Percentiles rank a stretch among this genome's conserved stretches.
phyloP scores from a whole-genome alignment of 2,113 vertebrate genomes.

The Perca fluviatilis region DNA sequence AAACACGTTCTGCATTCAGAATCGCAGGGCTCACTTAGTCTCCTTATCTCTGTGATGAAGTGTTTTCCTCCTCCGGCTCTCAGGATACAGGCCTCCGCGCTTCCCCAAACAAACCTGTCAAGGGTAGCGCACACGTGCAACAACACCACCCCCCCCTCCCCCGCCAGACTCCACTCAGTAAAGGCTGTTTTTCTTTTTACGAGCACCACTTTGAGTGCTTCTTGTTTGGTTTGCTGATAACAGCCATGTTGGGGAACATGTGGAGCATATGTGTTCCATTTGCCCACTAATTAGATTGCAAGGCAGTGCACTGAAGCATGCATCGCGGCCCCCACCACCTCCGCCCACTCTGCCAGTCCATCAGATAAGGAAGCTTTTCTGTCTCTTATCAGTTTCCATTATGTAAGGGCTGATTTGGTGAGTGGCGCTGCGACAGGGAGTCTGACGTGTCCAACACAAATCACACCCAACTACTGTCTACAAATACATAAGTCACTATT shows the following conservation, averaged over 20 bases:
- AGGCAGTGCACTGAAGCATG: conserved; percentile 80
- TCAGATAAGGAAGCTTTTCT: conserved; percentile 86
- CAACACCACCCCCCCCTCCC: conserved; percentile 35
- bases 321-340: conserved; percentile 62
- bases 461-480: conserved; percentile 70
- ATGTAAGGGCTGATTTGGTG: conserved; percentile 76
- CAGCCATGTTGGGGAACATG: conserved; percentile 80
- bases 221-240: conserved; percentile 86
- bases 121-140: conserved; percentile 62
- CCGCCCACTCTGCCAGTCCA: conserved; percentile 75
- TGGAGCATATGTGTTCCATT: conserved; percentile 86
- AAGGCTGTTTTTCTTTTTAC: conserved; percentile 65
- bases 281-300: conserved; percentile 85
- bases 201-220: conserved; percentile 74
- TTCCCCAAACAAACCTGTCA: conserved; percentile 79
- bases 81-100: conserved; percentile 76
- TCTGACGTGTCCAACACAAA: conserved; percentile 67
- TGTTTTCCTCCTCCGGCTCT: conserved; percentile 73
- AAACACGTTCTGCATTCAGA: conserved; percentile 80
- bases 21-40: conserved; percentile 79
- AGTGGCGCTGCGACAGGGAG: conserved; percentile 61
- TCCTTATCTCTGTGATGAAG: conserved; percentile 82
- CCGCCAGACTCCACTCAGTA: conserved; percentile 21
- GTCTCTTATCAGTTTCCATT: conserved; percentile 84
- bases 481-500: conserved; percentile 38